Evolutionary conservation across 64 coral and sea anemone genomes (phyloP).

Genomic region (Porites australiensis): DNA sequence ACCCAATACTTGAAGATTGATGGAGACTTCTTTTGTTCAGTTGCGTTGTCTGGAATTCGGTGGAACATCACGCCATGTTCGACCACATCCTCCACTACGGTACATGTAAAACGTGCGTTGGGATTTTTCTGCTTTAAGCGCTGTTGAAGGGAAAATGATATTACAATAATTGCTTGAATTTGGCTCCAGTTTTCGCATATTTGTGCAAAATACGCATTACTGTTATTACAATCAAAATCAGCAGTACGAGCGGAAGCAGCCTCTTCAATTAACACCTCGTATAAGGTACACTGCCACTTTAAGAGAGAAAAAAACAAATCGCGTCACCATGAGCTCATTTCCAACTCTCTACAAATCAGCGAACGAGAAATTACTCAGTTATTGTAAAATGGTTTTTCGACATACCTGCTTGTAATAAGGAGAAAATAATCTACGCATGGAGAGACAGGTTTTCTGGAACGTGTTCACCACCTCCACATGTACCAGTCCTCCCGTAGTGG

Average conservation of each 20-base stretch:
- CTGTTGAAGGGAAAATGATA: slow-evolving; percentile 26
- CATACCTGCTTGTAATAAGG: slow-evolving; percentile 73
- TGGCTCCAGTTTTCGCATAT: neutral
- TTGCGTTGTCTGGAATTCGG: slow-evolving; percentile 54
- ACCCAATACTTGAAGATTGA: slow-evolving; percentile 96
- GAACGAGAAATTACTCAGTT: too few relatives aligned
- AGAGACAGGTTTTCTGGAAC: slow-evolving; percentile 79
- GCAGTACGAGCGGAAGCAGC: neutral
- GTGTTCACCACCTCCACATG: slow-evolving; percentile 72
- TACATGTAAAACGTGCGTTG: slow-evolving; percentile 33
- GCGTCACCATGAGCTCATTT: neutral
- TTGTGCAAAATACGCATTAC: neutral
- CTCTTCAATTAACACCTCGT: too few relatives aligned
- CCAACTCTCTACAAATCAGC: too few relatives aligned
- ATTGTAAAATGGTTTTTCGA: neutral
- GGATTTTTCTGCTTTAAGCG: slow-evolving; percentile 75
- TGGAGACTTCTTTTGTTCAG: slow-evolving; percentile 82
- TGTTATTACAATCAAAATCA: slow-evolving; percentile 1
- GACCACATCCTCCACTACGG: slow-evolving; percentile 65
- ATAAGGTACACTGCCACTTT: too few relatives aligned
- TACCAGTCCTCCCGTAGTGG: slow-evolving; percentile 1
- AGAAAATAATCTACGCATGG: slow-evolving; percentile 73
- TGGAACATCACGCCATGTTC: slow-evolving; percentile 90
- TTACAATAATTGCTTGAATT: neutral
- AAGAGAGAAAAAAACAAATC: neutral